These are phyloP conservation scores for Drosophila mayaguana DNA, from an alignment of 2,888 invertebrate genomes.

Conservation along the genomic window DNA sequence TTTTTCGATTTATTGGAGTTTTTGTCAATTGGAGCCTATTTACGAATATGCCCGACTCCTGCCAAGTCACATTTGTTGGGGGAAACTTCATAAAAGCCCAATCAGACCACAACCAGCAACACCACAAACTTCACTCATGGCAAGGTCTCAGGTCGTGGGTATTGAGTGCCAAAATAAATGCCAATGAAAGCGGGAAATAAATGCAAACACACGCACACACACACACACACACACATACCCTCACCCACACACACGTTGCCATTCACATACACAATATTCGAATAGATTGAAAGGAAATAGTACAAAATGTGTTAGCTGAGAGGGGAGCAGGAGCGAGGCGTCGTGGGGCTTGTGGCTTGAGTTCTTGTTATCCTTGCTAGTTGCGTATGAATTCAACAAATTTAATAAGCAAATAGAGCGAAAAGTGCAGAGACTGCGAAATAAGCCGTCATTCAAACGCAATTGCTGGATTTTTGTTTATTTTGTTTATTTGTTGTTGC, in stretches of 20 bases:
- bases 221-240: conserved; percentile 5
- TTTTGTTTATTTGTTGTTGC: conserved; percentile 35
- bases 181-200: conserved; percentile 79
- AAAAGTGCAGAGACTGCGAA: conserved; percentile 50
- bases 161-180: conserved; percentile 67
- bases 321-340: conserved; percentile 40
- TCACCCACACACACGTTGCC: conserved; percentile 10
- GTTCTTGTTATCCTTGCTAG: conserved; percentile 34
- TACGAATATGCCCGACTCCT: conserved; percentile 4
- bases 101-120: conserved; percentile 39
- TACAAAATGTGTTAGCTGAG: conserved; percentile 64
- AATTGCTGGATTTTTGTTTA: conserved; percentile 40
- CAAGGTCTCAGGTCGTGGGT: conserved; percentile 9
- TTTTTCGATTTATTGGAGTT: no score
- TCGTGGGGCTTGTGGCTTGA: conserved; percentile 19
- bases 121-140: conserved; percentile 47
- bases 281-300: conserved; percentile 59
- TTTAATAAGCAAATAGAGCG: conserved; percentile 79
- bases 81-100: conserved; percentile 49
- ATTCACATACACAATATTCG: conserved; percentile 23
- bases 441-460: conserved; percentile 53
- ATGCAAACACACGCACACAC: conserved; percentile 58
- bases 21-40: neutral
- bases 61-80: neutral
- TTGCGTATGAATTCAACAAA: conserved; percentile 72